phyloP scores from a whole-genome alignment of 2,113 vertebrate genomes.

The Saccopteryx bilineata region DNA sequence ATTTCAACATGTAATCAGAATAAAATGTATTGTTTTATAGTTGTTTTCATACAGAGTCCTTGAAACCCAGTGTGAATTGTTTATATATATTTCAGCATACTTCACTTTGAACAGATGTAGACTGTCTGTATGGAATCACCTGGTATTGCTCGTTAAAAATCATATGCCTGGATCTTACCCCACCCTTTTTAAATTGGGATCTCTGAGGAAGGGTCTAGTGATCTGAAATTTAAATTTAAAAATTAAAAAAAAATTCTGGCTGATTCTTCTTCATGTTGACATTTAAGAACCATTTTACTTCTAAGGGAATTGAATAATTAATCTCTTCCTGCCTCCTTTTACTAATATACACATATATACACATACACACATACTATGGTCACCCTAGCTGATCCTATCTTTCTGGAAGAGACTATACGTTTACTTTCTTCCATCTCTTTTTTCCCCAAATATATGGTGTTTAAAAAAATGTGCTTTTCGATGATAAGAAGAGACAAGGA shows the following conservation, averaged over 20 bases:
- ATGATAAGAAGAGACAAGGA: not conserved
- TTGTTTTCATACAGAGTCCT: not conserved
- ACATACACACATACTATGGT: not conserved
- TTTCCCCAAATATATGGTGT: not conserved
- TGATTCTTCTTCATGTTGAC: not conserved
- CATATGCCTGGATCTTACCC: not conserved
- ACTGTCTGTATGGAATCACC: not conserved
- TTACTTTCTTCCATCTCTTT: not conserved
- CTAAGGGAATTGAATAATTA: not conserved
- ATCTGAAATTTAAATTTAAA: not conserved
- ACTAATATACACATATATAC: rapidly evolving
- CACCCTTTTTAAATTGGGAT: not conserved
- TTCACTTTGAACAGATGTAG: not conserved
- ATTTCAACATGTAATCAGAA: not conserved
- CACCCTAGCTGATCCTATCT: not conserved
- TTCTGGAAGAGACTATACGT: not conserved
- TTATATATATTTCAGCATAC: not conserved
- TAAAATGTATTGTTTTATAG: not conserved
- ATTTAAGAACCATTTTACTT: not conserved
- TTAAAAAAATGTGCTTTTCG: not conserved
- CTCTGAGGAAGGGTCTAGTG: not conserved
- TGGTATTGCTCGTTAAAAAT: not conserved
- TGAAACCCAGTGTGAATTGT: not conserved
- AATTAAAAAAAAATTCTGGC: not conserved
- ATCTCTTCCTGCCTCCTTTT: not conserved